Base-by-base conservation (phyloP, 1,140 invertebrate species). In the Helicoverpa armigera region DNA sequence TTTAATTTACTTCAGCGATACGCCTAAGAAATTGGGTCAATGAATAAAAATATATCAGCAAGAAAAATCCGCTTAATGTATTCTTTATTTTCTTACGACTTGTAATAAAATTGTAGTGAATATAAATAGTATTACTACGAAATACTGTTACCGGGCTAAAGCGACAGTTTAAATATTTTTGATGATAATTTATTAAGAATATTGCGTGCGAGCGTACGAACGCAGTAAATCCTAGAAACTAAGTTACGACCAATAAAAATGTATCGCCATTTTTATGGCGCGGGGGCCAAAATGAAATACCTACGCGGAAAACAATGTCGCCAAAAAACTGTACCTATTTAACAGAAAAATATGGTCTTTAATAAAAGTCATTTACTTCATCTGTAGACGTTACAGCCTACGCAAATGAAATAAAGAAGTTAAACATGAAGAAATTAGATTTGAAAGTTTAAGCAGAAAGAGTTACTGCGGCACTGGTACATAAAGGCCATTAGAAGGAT, bases 211-310 rank as follows among this genome's bases (percentile, higher is more conserved):
- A 51, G 48, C 48, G 75, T 65, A 77, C 75, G 61, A 35, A 35
- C 18, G 48, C 61, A 51, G 50, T 75, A 77, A 67, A 65, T 77
- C 61, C 48, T 63, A 77, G 75, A 53, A 77, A 65, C 58, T 50
- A 77, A 77, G 61, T 77, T 77, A 77, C 51, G 75, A 18, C 75
- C 75, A 77, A 77, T 77, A 77, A 77, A 72, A 77, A 77, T 43
- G 51, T 65, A 65, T 63, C 43, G 61, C 60, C 23, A 53, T 65
- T 53, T 77, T 77, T 77, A 77, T 77, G 61, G 48, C 29, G 13
- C 14, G 31, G 75, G 58, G 61, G 13, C 23, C 12, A 75, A 75
- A 75, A 72, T 54, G 23, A 72, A 70, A 72, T 72, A 50, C 14
- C 9, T n/a, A n/a, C 14, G 0, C 0, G 13, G 53, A 14, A 23